Percentiles rank a stretch among this genome's conserved stretches.
Evolutionary conservation across 1,140 invertebrate genomes (phyloP).

Genomic region (Drosophila littoralis): DNA sequence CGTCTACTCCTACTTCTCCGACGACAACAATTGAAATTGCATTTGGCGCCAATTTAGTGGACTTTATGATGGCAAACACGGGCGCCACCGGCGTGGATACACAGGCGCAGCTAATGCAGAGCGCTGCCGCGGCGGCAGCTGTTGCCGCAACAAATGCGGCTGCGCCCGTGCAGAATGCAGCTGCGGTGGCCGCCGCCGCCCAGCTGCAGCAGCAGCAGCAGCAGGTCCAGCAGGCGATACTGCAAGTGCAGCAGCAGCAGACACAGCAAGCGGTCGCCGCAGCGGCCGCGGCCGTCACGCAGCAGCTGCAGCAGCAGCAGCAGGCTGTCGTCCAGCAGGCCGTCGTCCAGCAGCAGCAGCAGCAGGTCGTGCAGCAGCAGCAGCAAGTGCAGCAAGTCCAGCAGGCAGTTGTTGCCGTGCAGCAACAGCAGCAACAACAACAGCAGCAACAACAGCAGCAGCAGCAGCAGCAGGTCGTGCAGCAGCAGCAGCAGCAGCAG

Average conservation of each 20-base stretch:
- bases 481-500: constrained; percentile 69
- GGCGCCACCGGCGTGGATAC: constrained; percentile 86
- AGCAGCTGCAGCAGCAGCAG: constrained; percentile 74
- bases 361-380: constrained; percentile 49
- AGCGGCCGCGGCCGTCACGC: constrained; percentile 78
- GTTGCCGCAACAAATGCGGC: constrained; percentile 86
- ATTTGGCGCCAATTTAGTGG: constrained; percentile 57
- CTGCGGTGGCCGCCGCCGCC: constrained; percentile 87
- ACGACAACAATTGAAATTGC: constrained; percentile 36
- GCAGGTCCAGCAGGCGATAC: constrained; percentile 82
- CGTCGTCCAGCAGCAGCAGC: constrained; percentile 51
- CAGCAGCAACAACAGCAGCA: constrained; percentile 51
- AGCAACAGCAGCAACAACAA: constrained; percentile 62
- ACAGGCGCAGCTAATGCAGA: constrained; percentile 85
- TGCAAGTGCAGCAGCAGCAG: constrained; percentile 83
- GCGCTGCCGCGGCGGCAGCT: constrained; percentile 87
- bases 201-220: constrained; percentile 85
- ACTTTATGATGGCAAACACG: constrained; percentile 85
- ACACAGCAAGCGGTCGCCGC: constrained; percentile 89
- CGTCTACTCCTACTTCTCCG: neutral
- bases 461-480: constrained; percentile 26
- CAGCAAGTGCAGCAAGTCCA: constrained; percentile 59
- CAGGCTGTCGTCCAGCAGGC: constrained; percentile 61
- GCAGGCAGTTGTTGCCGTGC: constrained; percentile 68
- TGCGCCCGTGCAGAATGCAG: constrained; percentile 88